Evolutionary conservation across 2,113 vertebrate genomes (phyloP).

Genomic region (Cynoglossus semilaevis): DNA sequence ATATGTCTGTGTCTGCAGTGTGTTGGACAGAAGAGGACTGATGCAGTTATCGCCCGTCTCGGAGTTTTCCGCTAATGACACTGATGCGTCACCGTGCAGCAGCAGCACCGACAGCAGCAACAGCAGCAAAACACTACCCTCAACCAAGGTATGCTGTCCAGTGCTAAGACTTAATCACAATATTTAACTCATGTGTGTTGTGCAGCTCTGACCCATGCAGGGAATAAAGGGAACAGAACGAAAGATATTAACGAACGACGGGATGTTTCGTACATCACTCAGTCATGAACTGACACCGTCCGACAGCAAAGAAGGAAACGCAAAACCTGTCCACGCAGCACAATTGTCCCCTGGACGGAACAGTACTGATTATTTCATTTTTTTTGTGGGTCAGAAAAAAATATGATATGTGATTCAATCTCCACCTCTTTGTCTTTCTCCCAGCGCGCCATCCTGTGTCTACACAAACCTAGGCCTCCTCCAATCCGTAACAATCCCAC

Average conservation of each 20-base stretch:
- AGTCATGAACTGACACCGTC: no score
- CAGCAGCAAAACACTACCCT: slow-evolving; percentile 52
- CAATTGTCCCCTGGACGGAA: no score
- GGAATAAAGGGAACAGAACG: no score
- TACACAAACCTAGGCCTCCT: slow-evolving; percentile 76
- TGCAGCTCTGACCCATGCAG: no score
- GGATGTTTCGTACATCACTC: no score
- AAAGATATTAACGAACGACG: no score
- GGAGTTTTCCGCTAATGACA: slow-evolving; percentile 28
- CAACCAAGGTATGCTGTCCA: slow-evolving; percentile 65
- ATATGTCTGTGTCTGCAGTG: slow-evolving; percentile 59
- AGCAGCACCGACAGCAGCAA: slow-evolving; percentile 25
- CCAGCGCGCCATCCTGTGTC: slow-evolving; percentile 26
- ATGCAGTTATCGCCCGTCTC: slow-evolving; percentile 52
- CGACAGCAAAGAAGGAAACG: no score
- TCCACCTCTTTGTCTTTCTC: slow-evolving; percentile 3
- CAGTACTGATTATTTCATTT: no score
- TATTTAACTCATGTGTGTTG: background rate
- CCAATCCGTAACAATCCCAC: slow-evolving; percentile 78
- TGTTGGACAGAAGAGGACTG: slow-evolving; percentile 80
- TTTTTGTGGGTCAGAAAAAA: no score
- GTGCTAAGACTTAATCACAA: background rate
- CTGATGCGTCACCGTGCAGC: slow-evolving; percentile 25
- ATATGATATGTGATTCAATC: no score
- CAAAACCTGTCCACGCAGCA: no score